Base-by-base conservation (phyloP, 2,113 vertebrate genomes). In the Ciconia maguari region DNA sequence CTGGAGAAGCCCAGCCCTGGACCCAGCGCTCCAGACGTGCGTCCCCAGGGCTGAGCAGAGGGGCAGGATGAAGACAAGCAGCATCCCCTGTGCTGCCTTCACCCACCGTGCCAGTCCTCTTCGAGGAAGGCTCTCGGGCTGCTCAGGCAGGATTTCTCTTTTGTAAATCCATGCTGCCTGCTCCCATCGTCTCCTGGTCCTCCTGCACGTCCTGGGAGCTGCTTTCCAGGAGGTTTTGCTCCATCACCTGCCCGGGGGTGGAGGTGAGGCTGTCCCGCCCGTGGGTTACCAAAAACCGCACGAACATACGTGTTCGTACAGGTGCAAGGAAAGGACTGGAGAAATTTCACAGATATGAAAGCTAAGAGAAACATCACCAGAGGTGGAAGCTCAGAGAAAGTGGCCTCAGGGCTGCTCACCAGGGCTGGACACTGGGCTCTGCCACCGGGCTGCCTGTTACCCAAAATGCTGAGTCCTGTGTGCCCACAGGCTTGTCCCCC, bases 301-400 rank as follows among this genome's bases (percentile, higher is more conserved):
- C 4, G 27, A 27, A 19, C 4, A 1, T 16, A 22, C 1, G 1
- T 1, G 4, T 18, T 15, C 4, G 1, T 21, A 0, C 4, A 7
- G 25, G 16, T 46, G 3, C 9, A 21, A 41, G 48, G 20, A 54
- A 61, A 42, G 30, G 72, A 7, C 2, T 13, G 29, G 68, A 66
- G 49, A 27, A 34, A 24, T 13, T 38, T 36, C 44, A 46, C 27
- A 29, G 49, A 4, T 34, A 2, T 13, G 36, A 46, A 65, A 72
- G 58, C 36, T 34, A 10, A 55, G 29, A 49, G 41, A 34, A 64
- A 32, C 6, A 32, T 36, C 44, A 8, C 26, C 3, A 2, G 49
- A n/a, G 49, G 29, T 48, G n/a, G 58, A 24, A 55, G 12, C 65
- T 24, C 0, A 0, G 32, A 49, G 42, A 26, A 81, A 30, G 49